phyloP scores from a whole-genome alignment of 2,888 invertebrate genomes.

The Eristalinus aeneus region DNA sequence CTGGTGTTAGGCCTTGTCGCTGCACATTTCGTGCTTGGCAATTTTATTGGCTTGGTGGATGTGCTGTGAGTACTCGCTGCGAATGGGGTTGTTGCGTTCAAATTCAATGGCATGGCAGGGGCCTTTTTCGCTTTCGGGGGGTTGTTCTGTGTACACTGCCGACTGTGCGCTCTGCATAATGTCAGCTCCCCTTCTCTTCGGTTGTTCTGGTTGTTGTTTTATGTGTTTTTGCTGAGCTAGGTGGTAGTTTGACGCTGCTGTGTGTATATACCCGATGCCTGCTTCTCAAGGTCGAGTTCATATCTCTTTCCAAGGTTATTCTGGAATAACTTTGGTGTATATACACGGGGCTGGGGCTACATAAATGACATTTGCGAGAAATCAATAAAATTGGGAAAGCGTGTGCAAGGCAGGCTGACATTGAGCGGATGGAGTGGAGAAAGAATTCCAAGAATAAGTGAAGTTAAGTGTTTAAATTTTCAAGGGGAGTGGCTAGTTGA shows the following conservation, averaged over 20 bases:
- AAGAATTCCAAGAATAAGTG: background rate
- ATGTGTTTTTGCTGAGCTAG: constrained; percentile 12
- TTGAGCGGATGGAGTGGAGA: background rate
- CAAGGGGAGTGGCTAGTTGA: background rate
- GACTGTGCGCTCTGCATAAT: constrained; percentile 14
- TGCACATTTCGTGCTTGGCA: background rate
- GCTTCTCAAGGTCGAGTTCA: constrained; percentile 67
- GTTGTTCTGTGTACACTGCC: constrained; percentile 15
- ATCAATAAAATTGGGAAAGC: constrained; percentile 63
- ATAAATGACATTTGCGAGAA: constrained; percentile 31
- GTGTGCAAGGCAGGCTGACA: background rate
- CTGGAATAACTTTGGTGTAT: constrained; percentile 39
- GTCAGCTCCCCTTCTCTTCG: background rate
- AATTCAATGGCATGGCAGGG: constrained; percentile 34
- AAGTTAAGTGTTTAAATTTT: background rate
- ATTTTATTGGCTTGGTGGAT: constrained; percentile 6
- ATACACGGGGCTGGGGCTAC: constrained; percentile 3
- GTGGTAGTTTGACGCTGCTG: constrained; percentile 27
- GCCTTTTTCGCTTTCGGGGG: constrained; percentile 26
- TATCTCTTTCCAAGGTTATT: constrained; percentile 54
- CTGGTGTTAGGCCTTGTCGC: background rate
- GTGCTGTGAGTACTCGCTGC: background rate
- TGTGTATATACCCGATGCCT: constrained; percentile 23
- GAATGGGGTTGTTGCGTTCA: constrained; percentile 33
- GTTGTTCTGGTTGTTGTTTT: background rate